Base-by-base conservation (phyloP, 2,888 invertebrate genomes). In the Yponomeuta plumbellus region DNA sequence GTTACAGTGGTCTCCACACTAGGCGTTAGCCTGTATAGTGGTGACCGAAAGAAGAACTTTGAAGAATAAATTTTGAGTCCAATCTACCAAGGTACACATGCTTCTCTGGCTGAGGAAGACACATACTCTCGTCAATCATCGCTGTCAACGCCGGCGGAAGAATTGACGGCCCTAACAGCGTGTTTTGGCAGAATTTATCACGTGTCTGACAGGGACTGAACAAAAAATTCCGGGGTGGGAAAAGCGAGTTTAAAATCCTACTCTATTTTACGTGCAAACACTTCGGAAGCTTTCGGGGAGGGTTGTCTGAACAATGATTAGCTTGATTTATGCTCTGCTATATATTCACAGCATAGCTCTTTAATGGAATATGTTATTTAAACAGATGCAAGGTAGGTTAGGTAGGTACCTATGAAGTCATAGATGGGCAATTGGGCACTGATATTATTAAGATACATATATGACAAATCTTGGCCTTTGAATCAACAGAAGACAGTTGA, bases 71-170 rank as follows among this genome's bases (percentile, higher is more conserved):
- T n/a, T 34, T 5, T 34, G 34, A 34, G 34, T 34, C 34, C 34
- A 34, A 34, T 34, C 34, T 34, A 34, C 8, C 34, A 34, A 34
- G 34, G 34, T 34, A 34, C 34, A 34, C 34, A 10, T 34, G 34
- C 34, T 34, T 34, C 10, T 34, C 6, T 1, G 8, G 34, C 34
- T 34, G 34, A 34, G 34, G 34, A 13, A 70, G 67, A 78, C 74
- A 75, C 82, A 80, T 74, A 76, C 75, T 75, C 76, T 85, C 87
- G 82, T 88, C 83, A 85, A 88, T 88, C 86, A 88, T 70, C 73
- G 72, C 74, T 61, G 86, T 84, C 85, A 79, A 72, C 79, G 74
- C 69, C 66, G 70, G 70, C 76, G 83, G 81, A 84, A 80, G 77
- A 78, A 17, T 17, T 52, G 44, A 52, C 44, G 44, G 44, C 44